These are phyloP conservation scores for Litocranius walleri DNA, from an alignment of 2,113 vertebrate genomes.

Conservation along the genomic window DNA sequence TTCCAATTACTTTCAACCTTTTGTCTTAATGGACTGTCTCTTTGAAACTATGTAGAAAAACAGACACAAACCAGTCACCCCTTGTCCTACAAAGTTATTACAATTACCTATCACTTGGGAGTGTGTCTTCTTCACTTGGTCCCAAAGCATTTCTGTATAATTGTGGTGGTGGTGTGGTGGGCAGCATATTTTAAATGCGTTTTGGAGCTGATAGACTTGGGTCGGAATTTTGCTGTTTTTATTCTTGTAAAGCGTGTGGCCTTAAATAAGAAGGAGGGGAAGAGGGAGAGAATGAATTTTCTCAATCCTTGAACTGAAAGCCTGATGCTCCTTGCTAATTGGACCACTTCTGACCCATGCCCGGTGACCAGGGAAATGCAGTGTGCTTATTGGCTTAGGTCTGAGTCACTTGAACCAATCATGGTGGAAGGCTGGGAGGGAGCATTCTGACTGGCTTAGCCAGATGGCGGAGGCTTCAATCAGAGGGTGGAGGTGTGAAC, in stretches of 20 bases:
- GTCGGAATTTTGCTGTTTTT: background rate
- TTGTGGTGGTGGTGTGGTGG: background rate
- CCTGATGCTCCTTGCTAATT: background rate
- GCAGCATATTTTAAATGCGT: background rate
- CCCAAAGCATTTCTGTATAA: background rate
- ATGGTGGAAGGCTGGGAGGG: background rate
- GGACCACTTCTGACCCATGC: background rate
- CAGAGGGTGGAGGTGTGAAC: accelerated
- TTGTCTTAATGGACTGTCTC: background rate
- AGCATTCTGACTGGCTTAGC: background rate
- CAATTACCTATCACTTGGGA: background rate
- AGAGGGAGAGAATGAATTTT: accelerated
- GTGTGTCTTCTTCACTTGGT: background rate
- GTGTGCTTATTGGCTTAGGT: background rate
- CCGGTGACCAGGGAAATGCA: background rate
- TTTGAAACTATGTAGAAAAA: background rate
- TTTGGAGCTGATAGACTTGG: background rate
- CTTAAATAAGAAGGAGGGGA: background rate
- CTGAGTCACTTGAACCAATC: background rate
- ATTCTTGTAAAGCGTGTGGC: background rate
- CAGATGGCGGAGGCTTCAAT: accelerated
- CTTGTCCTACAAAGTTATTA: background rate
- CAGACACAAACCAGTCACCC: background rate
- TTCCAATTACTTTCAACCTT: background rate
- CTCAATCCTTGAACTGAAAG: background rate